Percentiles rank a stretch among this genome's conserved stretches.
Evolutionary conservation across 2,797 vertebrate species (phyloP).

Genomic region (Chelon labrosus): DNA sequence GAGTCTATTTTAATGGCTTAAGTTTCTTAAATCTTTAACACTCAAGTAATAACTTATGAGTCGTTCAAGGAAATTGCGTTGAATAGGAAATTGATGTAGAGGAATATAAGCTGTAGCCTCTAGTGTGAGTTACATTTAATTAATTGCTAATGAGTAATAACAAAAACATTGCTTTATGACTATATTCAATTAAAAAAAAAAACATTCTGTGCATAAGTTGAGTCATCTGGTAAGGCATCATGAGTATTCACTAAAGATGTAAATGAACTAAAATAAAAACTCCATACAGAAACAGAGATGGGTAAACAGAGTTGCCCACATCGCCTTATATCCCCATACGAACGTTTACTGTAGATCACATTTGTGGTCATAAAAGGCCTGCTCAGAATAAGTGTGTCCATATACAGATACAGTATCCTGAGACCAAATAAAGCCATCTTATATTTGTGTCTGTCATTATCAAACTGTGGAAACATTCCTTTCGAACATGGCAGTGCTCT

Average conservation of each 20-base stretch:
- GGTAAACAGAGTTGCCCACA: not conserved
- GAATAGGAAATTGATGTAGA: too few species aligned
- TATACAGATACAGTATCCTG: conserved; percentile 28
- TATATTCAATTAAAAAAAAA: too few species aligned
- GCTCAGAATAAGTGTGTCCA: conserved; percentile 23
- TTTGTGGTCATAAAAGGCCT: conserved; percentile 41
- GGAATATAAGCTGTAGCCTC: too few species aligned
- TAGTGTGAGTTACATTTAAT: too few species aligned
- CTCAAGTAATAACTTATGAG: too few species aligned
- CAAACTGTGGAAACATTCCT: conserved; percentile 50
- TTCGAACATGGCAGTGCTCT: conserved; percentile 28
- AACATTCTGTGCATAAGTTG: too few species aligned
- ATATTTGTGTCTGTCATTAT: conserved; percentile 1
- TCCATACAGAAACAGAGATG: not conserved
- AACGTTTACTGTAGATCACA: not conserved
- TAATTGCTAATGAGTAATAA: too few species aligned
- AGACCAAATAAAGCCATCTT: conserved; percentile 37
- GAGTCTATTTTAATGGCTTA: too few species aligned
- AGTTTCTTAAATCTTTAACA: too few species aligned
- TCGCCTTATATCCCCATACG: not conserved
- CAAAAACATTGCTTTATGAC: not conserved
- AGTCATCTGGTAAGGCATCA: too few species aligned
- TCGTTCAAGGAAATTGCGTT: not conserved
- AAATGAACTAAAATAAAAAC: not conserved
- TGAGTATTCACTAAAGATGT: too few species aligned